These are phyloP conservation scores for Andrena bucephala DNA, from an alignment of 2,888 invertebrate species.

Conservation along the genomic window DNA sequence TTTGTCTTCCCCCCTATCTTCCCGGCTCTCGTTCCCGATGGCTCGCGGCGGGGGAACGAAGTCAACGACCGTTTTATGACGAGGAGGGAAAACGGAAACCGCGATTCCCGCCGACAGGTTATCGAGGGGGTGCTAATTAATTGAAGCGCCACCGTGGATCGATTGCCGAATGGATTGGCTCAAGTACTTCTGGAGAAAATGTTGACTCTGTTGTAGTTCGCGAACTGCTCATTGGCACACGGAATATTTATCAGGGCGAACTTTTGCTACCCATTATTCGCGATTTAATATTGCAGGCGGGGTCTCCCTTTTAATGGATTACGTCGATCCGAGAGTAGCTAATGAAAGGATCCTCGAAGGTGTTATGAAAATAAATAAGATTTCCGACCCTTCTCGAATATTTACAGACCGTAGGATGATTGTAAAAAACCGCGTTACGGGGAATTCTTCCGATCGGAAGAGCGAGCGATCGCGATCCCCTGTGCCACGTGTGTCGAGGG, in stretches of 20 bases:
- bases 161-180: slow-evolving; percentile 26
- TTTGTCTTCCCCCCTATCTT: not conserved
- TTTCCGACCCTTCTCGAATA: not conserved
- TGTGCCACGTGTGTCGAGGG: no score
- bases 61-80: slow-evolving; percentile 7
- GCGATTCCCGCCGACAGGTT: slow-evolving; percentile 12
- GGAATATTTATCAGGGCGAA: slow-evolving; percentile 20
- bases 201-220: slow-evolving; percentile 26
- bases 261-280: not conserved
- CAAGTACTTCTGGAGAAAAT: slow-evolving; percentile 24
- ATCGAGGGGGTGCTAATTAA: slow-evolving; percentile 40
- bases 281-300: not conserved
- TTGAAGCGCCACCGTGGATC: not conserved
- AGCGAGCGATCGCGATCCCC: no score
- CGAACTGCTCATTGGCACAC: not conserved
- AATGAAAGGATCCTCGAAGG: no score
- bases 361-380: not conserved
- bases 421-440: no score
- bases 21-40: not conserved
- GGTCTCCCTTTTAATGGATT: not conserved
- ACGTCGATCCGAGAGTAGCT: no score
- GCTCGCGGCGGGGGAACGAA: not conserved
- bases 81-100: not conserved
- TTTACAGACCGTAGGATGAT: no score
- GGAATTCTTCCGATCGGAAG: no score